Conservation (phyloP, 1,140 invertebrate genomes). For the Papilio polyxenes region DNA sequence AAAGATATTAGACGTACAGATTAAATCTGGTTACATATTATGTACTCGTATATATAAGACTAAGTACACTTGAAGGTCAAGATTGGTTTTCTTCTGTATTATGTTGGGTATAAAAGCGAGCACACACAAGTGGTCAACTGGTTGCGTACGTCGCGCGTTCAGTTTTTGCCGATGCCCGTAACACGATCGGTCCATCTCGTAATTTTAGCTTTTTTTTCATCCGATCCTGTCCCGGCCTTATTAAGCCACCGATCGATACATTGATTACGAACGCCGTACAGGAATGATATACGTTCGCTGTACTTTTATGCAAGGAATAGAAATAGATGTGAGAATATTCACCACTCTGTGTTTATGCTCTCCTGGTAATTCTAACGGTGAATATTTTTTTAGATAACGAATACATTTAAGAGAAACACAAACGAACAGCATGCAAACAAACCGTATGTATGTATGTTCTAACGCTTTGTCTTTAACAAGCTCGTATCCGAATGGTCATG, state of each 20-base stretch:
- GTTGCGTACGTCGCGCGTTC: slow-evolving; percentile 48
- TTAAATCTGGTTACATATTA: too few relatives aligned
- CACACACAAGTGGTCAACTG: slow-evolving; percentile 48
- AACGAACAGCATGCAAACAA: too few relatives aligned
- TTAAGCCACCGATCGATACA: slow-evolving; percentile 58
- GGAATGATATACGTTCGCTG: slow-evolving; percentile 62
- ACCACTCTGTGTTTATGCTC: not conserved
- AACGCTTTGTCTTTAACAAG: too few relatives aligned
- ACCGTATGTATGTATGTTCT: too few relatives aligned
- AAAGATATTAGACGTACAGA: too few relatives aligned
- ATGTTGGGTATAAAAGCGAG: slow-evolving; percentile 45
- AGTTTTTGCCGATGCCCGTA: slow-evolving; percentile 66
- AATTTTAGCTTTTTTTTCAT: slow-evolving; percentile 67
- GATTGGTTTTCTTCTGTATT: not conserved
- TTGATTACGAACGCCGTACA: slow-evolving; percentile 55
- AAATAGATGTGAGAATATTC: slow-evolving; percentile 15
- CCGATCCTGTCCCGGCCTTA: slow-evolving; percentile 60
- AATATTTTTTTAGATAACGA: not conserved
- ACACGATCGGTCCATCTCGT: slow-evolving; percentile 74
- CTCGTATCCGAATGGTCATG: too few relatives aligned
- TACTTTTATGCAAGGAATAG: slow-evolving; percentile 47
- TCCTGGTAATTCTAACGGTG: not conserved
- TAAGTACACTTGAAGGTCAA: not conserved
- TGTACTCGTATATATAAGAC: not conserved
- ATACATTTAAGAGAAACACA: too few relatives aligned